A percentile compares a stretch with the other conserved stretches of the same genome.
phyloP scores from a whole-genome alignment of 2,797 vertebrate genomes.

The Acanthurus leucopareius region DNA sequence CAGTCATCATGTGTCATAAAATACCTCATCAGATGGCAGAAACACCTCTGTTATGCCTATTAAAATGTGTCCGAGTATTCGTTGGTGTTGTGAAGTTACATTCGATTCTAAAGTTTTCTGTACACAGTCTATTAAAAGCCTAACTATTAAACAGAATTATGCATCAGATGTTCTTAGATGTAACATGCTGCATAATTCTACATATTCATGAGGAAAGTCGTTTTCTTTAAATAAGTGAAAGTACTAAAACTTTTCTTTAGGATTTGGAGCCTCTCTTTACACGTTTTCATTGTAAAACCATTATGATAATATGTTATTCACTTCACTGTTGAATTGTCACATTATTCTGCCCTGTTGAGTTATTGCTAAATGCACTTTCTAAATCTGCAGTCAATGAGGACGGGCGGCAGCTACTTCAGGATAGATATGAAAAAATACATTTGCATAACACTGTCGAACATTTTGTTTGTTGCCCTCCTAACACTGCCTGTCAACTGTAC shows the following conservation, averaged over 20 bases:
- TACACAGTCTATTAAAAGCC: neutral
- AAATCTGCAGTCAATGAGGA: neutral
- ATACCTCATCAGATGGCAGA: neutral
- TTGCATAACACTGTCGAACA: constrained; percentile 6
- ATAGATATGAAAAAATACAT: constrained; percentile 1
- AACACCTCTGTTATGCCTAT: neutral
- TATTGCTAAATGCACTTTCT: neutral
- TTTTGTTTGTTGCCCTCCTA: neutral
- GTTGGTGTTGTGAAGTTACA: neutral
- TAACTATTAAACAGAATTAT: neutral
- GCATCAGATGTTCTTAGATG: constrained; percentile 1
- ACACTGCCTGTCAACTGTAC: neutral
- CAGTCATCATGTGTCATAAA: constrained; percentile 6
- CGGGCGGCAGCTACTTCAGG: constrained; percentile 3
- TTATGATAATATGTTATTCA: neutral
- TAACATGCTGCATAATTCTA: constrained; percentile 37
- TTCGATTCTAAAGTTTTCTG: neutral
- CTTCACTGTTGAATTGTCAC: too few species aligned
- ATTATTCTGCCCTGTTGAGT: neutral
- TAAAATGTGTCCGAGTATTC: neutral
- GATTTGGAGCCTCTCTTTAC: neutral
- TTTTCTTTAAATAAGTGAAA: neutral
- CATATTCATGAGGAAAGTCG: constrained; percentile 28
- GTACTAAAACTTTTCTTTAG: neutral
- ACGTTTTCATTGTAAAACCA: too few species aligned